Evolutionary conservation across 2,797 vertebrate genomes (phyloP).

Genomic region (Rhinatrema bivittatum): DNA sequence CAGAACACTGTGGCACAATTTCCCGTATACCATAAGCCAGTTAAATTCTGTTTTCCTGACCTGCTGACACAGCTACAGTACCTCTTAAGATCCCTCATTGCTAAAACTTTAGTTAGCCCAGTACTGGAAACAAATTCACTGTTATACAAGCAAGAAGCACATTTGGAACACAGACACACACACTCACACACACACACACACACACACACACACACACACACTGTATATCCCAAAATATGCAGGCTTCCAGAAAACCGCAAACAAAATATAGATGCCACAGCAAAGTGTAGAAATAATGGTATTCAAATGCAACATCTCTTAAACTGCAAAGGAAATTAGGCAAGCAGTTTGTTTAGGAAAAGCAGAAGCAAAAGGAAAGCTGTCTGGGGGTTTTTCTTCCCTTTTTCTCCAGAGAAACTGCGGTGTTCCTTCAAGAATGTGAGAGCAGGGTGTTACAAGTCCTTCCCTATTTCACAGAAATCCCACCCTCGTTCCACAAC

Average conservation of each 20-base stretch:
- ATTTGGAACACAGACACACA: no score
- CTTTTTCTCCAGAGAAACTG: conserved; percentile 45
- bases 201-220: no score
- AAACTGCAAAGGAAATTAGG: conserved; percentile 63
- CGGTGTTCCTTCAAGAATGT: conserved; percentile 51
- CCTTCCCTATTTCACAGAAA: conserved; percentile 63
- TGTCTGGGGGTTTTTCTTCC: conserved; percentile 42
- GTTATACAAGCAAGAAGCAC: no score
- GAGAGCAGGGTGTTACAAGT: conserved; percentile 36
- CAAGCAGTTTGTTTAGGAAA: conserved; percentile 58
- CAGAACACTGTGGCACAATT: no score
- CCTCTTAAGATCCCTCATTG: no score
- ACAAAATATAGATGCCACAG: not conserved
- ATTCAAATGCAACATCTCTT: conserved; percentile 42
- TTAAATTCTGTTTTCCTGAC: no score
- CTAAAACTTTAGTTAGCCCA: no score
- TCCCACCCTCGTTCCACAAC: conserved; percentile 37
- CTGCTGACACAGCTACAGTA: no score
- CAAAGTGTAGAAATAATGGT: conserved; percentile 28
- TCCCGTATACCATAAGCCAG: no score
- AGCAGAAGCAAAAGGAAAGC: conserved; percentile 61
- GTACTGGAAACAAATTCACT: no score
- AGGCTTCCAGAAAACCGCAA: not conserved
- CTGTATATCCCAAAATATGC: not conserved
- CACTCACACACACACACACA: no score